Evolutionary conservation across 2,113 vertebrate species (phyloP).

Genomic region (Notechis scutatus): DNA sequence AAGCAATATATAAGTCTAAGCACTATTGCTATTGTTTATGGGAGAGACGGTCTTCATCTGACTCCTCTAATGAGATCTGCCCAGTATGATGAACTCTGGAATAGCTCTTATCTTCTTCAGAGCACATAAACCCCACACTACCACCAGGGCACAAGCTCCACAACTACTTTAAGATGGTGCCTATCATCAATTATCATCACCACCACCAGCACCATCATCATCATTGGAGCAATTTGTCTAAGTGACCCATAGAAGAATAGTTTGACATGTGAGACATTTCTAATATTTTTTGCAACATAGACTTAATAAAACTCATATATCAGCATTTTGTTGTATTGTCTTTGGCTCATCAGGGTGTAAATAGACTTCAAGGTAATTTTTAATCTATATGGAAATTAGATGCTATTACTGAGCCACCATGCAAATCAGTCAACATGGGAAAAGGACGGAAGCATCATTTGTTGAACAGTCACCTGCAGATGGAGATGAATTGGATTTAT

Average conservation of each 20-base stretch:
- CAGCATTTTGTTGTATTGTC: slow-evolving; percentile 46
- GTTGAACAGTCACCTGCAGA: slow-evolving; percentile 44
- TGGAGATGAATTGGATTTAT: slow-evolving; percentile 53
- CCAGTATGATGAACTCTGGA: neutral
- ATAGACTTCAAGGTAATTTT: slow-evolving; percentile 64
- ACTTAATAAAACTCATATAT: slow-evolving; percentile 47
- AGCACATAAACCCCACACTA: neutral
- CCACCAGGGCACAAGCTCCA: neutral
- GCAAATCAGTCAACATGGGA: slow-evolving; percentile 49
- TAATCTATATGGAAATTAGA: slow-evolving; percentile 69
- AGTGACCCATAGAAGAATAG: neutral
- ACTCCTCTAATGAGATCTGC: neutral
- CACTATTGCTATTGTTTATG: neutral
- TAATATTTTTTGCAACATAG: slow-evolving; percentile 26
- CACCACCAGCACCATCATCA: neutral
- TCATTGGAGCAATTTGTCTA: neutral
- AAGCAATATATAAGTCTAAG: no score
- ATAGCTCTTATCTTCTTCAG: neutral
- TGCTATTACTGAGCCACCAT: slow-evolving; percentile 55
- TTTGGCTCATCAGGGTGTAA: slow-evolving; percentile 63
- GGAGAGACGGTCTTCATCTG: neutral
- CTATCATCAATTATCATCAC: neutral
- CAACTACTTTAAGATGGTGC: neutral
- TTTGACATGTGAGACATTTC: slow-evolving; percentile 5
- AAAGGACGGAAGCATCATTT: slow-evolving; percentile 38